Evolutionary conservation across 2,797 vertebrate species (phyloP), one percentile per base, ranked within the genome.

Genomic region (Serranus cabrilla): DNA sequence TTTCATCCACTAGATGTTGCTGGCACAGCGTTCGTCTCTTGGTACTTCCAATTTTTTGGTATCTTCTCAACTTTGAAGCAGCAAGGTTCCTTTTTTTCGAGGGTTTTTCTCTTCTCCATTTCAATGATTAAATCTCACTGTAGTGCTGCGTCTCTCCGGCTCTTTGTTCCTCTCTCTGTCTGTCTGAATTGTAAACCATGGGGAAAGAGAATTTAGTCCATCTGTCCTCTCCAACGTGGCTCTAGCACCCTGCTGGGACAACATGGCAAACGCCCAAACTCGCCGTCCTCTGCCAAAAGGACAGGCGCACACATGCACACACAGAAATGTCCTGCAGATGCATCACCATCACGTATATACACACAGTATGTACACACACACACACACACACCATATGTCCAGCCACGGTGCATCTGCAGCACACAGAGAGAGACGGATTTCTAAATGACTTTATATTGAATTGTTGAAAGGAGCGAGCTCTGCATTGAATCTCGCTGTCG

Each of bases 221-320:
- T 93, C 93, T 94, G 93, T 93, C 92, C 83, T 68, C 89, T 88
- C 88, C 85, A 71, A 55, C 72, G 85, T 85, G 79, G 86, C 85
- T 90, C 76, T 9, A 61, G 78, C 87, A 63, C 83, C 92, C 92
- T 83, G 87, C 87, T 92, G 92, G 69, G 86, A 89, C 74, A 71
- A 86, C 80, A 61, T 91, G 90, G 90, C 87, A 89, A 66, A 59
- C 8, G 67, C 83, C 90, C 93, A 93, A 87, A 85, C 67, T 69
- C 50, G 0, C 76, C 47, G 71, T 84, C 83, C 78, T 77, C 61
- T 88, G 90, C 88, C 91, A 93, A 80, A 72, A 79, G 45, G 73
- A 83, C 74, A 47, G 42, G 71, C 86, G n/a, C 10, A 13, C 78
- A 79, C 74, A 74, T 34, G 54, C 68, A 75, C 77, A 81, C 39